Conservation (phyloP, 2,797 vertebrate species). For the Eptatretus atami region DNA sequence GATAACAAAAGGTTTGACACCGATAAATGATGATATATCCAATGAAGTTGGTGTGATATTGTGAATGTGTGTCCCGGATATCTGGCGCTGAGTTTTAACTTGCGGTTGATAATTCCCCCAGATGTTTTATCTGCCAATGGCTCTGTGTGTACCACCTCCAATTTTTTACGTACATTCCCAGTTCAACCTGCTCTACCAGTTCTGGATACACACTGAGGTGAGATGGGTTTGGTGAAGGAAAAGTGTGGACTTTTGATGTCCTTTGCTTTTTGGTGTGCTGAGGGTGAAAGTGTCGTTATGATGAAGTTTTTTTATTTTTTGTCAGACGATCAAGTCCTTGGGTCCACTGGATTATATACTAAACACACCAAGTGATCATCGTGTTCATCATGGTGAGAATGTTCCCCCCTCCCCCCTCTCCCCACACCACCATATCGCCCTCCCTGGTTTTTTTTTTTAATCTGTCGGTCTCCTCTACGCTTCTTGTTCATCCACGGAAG, state of each 20-base stretch:
- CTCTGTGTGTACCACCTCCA: constrained; percentile 38
- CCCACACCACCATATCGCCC: background rate
- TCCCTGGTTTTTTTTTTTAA: too few species aligned
- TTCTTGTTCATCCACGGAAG: too few species aligned
- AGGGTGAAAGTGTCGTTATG: too few species aligned
- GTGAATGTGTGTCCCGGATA: background rate
- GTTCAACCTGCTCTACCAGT: constrained; percentile 69
- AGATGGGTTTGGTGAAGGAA: constrained; percentile 8
- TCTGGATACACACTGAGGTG: constrained; percentile 95
- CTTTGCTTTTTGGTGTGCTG: too few species aligned
- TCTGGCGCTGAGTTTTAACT: too few species aligned
- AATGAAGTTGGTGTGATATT: too few species aligned
- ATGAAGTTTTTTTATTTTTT: constrained; percentile 8
- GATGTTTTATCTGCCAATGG: constrained; percentile 57
- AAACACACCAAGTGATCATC: constrained; percentile 67
- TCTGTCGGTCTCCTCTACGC: too few species aligned
- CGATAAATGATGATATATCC: too few species aligned
- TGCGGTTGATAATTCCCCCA: constrained; percentile 12
- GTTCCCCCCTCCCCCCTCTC: background rate
- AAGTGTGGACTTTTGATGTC: background rate
- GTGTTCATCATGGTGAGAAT: constrained; percentile 51
- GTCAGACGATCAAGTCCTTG: constrained; percentile 36
- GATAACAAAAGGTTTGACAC: too few species aligned
- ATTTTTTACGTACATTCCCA: constrained; percentile 55
- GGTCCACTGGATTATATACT: constrained; percentile 56